Percentiles rank a stretch among this genome's conserved stretches.
Conservation (phyloP, 2,113 vertebrate species). For the human region GRCh38 chr2:29785501-29786000, state of each 20-base stretch:
- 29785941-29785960: too few species aligned
- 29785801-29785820: neutral
- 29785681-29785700: neutral
- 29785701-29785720: neutral
- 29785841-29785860: neutral
- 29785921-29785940: too few species aligned
- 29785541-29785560: constrained; percentile 42
- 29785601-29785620: constrained; percentile 4
- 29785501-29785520: constrained; percentile 37
- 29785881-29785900: neutral
- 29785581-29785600: neutral
- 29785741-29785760: neutral
- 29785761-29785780: neutral
- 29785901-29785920: neutral
- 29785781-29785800: neutral
- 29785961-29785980: constrained; percentile 42
- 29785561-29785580: constrained; percentile 38
- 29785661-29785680: constrained; percentile 32
- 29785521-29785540: constrained; percentile 56
- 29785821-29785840: neutral
- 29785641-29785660: neutral
- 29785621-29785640: constrained; percentile 9
- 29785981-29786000: constrained; percentile 59
- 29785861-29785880: neutral
- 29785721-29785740: neutral